phyloP scores from a whole-genome alignment of 2,888 invertebrate genomes.

The Herminia tarsipennalis region DNA sequence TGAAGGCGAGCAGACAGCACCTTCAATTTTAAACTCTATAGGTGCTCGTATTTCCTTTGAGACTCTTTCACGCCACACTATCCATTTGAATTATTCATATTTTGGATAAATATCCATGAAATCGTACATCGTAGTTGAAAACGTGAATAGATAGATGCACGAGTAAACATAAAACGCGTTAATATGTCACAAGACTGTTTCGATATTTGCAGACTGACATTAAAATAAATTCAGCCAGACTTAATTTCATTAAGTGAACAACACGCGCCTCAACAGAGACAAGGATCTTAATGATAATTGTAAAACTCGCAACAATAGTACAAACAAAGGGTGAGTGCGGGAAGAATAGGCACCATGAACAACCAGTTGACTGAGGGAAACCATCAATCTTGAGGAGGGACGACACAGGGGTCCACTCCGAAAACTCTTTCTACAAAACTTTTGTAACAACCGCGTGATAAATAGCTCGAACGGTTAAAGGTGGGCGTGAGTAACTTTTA shows the following conservation, averaged over 20 bases:
- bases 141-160: conserved; percentile 45
- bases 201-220: conserved; percentile 6
- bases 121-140: conserved; percentile 65
- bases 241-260: conserved; percentile 47
- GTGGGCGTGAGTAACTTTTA: conserved; percentile 57
- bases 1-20: conserved; percentile 46
- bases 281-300: conserved; percentile 58
- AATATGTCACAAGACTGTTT: neutral
- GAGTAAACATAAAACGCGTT: conserved; percentile 18
- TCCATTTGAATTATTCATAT: conserved; percentile 77
- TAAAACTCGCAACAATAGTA: conserved; percentile 59
- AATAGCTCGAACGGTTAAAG: conserved; percentile 66
- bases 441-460: conserved; percentile 75
- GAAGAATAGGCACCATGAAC: conserved; percentile 56
- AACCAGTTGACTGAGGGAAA: conserved; percentile 62
- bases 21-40: conserved; percentile 74
- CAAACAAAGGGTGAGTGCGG: conserved; percentile 58
- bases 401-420: conserved; percentile 74
- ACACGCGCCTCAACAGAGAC: conserved; percentile 36
- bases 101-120: conserved; percentile 71
- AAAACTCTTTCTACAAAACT: conserved; percentile 75
- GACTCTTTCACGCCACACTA: conserved; percentile 72
- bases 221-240: conserved; percentile 18
- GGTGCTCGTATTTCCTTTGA: conserved; percentile 76
- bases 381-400: conserved; percentile 76